These are phyloP conservation scores for Drosophila engyochracea DNA, from an alignment of 2,888 invertebrate genomes.

Conservation along the genomic window DNA sequence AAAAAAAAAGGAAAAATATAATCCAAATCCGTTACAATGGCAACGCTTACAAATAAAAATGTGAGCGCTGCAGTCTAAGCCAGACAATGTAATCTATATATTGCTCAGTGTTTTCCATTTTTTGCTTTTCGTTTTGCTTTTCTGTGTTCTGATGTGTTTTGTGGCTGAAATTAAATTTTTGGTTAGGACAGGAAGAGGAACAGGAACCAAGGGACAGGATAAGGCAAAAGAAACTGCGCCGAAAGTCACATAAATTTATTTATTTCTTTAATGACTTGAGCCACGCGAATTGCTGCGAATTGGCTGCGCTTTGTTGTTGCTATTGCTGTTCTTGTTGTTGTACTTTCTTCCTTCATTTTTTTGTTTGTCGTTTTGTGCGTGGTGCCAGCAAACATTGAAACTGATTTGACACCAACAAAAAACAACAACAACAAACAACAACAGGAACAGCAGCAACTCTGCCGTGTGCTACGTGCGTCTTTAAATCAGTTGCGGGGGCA, in stretches of 20 bases:
- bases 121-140: constrained; percentile 5
- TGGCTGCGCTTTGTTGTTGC: constrained; percentile 51
- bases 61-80: constrained; percentile 30
- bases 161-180: constrained; percentile 64
- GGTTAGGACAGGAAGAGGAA: constrained; percentile 10
- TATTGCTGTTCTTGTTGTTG: constrained; percentile 31
- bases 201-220: constrained; percentile 17
- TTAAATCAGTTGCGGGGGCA: constrained; percentile 29
- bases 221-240: constrained; percentile 57
- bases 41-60: constrained; percentile 51
- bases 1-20: constrained; percentile 7
- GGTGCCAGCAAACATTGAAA: constrained; percentile 72
- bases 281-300: constrained; percentile 73
- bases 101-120: constrained; percentile 21
- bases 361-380: constrained; percentile 44
- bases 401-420: constrained; percentile 75
- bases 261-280: constrained; percentile 83
- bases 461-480: constrained; percentile 77
- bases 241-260: constrained; percentile 83
- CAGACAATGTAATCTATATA: constrained; percentile 60
- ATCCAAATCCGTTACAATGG: constrained; percentile 63
- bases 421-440: constrained; percentile 17
- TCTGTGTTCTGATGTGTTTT: constrained; percentile 4
- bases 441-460: constrained; percentile 26
- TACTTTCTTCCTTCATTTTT: constrained; percentile 17